A percentile compares a stretch with the other conserved stretches of the same genome.
phyloP scores from a whole-genome alignment of 2,113 vertebrate species.

The Triplophysa dalaica region DNA sequence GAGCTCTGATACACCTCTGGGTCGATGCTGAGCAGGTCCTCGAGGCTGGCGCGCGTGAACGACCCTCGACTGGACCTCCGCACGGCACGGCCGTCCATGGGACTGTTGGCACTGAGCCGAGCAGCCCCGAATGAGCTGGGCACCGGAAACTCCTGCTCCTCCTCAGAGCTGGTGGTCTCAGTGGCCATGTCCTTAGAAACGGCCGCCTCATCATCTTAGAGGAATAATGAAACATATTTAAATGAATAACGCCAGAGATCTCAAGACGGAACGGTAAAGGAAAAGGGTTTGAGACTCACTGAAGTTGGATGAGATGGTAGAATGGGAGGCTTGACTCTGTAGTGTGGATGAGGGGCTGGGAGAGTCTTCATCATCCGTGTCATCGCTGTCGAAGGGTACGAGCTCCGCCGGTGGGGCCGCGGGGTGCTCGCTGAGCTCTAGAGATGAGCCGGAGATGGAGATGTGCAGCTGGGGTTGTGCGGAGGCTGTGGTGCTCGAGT shows the following conservation, averaged over 20 bases:
- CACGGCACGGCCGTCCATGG: constrained; percentile 87
- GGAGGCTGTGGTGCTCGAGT: constrained; percentile 45
- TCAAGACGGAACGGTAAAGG: background rate
- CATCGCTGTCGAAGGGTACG: constrained; percentile 94
- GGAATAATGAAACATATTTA: background rate
- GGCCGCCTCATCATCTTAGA: constrained; percentile 85
- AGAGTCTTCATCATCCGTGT: constrained; percentile 92
- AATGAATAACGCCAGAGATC: too few species aligned
- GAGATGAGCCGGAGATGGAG: constrained; percentile 89
- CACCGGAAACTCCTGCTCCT: constrained; percentile 91
- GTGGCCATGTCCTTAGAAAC: constrained; percentile 87
- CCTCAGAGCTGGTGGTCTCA: constrained; percentile 95
- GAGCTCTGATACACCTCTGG: constrained; percentile 96
- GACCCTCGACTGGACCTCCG: constrained; percentile 91
- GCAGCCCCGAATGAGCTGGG: constrained; percentile 72
- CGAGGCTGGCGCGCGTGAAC: constrained; percentile 91
- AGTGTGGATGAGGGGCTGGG: constrained; percentile 95
- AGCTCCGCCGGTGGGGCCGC: constrained; percentile 71
- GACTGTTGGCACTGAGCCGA: constrained; percentile 76
- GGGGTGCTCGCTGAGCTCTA: constrained; percentile 80
- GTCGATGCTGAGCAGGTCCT: constrained; percentile 92
- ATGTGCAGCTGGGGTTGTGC: constrained; percentile 85
- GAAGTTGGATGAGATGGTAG: constrained; percentile 94
- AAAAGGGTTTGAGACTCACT: constrained; percentile 77
- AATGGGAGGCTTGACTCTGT: constrained; percentile 96